phyloP scores from a whole-genome alignment of 2,113 vertebrate genomes.

The Cranoglanis bouderius region DNA sequence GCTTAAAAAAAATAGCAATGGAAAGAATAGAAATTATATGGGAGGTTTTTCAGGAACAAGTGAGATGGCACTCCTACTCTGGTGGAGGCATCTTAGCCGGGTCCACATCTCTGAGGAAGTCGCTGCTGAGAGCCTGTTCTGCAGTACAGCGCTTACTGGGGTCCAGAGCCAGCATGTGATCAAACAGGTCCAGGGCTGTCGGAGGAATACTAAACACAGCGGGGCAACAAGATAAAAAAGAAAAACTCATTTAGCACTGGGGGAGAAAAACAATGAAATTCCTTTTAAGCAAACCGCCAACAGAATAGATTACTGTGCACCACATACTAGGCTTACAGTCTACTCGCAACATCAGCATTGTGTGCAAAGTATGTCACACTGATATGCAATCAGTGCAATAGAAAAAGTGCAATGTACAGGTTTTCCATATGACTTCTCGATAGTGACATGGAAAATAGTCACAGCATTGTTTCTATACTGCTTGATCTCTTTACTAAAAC shows the following conservation, averaged over 20 bases:
- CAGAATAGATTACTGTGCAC: background rate
- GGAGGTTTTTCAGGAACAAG: background rate
- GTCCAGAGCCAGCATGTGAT: slow-evolving; percentile 97
- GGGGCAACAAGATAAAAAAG: background rate
- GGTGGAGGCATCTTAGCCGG: slow-evolving; percentile 97
- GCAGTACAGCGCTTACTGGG: slow-evolving; percentile 95
- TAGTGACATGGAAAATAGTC: background rate
- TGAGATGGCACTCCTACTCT: slow-evolving; percentile 77
- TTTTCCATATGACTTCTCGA: background rate
- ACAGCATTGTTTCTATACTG: background rate
- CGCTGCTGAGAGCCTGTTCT: slow-evolving; percentile 91
- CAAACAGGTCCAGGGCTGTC: slow-evolving; percentile 91
- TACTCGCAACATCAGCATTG: background rate
- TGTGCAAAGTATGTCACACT: background rate
- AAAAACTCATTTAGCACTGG: background rate
- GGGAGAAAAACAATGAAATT: background rate
- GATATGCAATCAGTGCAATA: background rate
- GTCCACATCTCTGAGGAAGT: slow-evolving; percentile 93
- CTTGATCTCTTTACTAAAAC: background rate
- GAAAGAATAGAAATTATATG: background rate
- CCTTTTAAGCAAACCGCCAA: background rate
- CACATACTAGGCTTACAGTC: background rate
- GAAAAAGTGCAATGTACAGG: background rate
- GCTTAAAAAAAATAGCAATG: background rate
- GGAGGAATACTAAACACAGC: slow-evolving; percentile 81